Percentiles rank a stretch among this genome's conserved stretches.
phyloP scores from a whole-genome alignment of 2,888 invertebrate species.

The Uropetala carovei region DNA sequence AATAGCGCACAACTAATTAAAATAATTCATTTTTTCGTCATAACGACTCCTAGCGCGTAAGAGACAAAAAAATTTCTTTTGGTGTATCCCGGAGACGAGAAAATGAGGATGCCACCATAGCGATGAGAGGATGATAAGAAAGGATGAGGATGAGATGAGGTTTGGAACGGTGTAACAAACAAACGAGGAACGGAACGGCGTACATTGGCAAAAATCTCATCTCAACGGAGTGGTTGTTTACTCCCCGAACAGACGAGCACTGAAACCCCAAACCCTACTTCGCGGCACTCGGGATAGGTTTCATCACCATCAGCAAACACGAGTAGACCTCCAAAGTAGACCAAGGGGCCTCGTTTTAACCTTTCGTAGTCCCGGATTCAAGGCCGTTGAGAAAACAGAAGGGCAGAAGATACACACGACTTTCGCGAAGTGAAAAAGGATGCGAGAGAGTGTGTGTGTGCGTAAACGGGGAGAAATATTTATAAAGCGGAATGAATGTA shows the following conservation, averaged over 20 bases:
- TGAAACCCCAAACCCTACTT: constrained; percentile 31
- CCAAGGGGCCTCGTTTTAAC: constrained; percentile 28
- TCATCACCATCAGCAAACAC: constrained; percentile 32
- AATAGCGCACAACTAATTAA: too few relatives aligned
- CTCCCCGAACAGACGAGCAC: background rate
- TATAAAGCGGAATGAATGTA: background rate
- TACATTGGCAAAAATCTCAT: constrained; percentile 22
- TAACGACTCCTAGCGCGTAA: background rate
- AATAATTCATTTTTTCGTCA: too few relatives aligned
- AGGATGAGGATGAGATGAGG: background rate
- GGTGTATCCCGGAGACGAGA: background rate
- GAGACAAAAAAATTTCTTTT: background rate
- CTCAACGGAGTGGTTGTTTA: constrained; percentile 35
- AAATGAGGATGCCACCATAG: background rate
- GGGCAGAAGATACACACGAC: constrained; percentile 1
- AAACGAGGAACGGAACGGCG: background rate
- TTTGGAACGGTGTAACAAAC: constrained; percentile 21
- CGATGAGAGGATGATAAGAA: background rate
- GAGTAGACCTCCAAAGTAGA: constrained; percentile 18
- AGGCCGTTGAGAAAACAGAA: constrained; percentile 16
- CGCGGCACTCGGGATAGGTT: constrained; percentile 31
- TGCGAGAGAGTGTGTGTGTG: background rate
- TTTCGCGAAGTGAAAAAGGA: constrained; percentile 29
- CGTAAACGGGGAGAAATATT: background rate
- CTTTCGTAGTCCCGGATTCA: constrained; percentile 24